A percentile compares a stretch with the other conserved stretches of the same genome.
Evolutionary conservation across 2,113 vertebrate species (phyloP).

Genomic region (Corythaixoides concolor): DNA sequence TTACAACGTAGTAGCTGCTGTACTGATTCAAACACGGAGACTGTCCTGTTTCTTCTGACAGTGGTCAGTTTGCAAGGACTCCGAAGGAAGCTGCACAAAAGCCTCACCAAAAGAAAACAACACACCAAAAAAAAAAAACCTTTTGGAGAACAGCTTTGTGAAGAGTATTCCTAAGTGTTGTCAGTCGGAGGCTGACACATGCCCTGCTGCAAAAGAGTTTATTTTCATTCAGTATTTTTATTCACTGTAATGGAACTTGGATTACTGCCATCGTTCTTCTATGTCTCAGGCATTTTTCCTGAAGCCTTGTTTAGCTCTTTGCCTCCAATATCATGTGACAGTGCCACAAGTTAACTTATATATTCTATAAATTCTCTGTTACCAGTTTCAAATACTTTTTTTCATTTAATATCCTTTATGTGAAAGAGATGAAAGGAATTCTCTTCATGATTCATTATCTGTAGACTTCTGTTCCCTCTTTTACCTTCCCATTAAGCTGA

Average conservation of each 20-base stretch:
- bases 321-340: not conserved
- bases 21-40: not conserved
- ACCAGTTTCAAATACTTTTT: not conserved
- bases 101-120: not conserved
- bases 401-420: not conserved
- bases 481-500: not conserved
- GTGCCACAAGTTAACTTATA: not conserved
- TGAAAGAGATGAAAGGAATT: not conserved
- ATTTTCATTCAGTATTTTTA: conserved; percentile 29
- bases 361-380: not conserved
- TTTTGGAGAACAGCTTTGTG: not conserved
- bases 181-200: not conserved
- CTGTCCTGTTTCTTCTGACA: not conserved
- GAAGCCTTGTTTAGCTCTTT: not conserved
- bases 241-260: not conserved
- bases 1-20: not conserved
- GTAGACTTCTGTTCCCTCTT: not conserved
- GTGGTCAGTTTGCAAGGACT: not conserved
- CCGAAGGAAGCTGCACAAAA: not conserved
- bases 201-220: not conserved
- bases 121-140: not conserved
- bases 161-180: not conserved
- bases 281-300: not conserved
- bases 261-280: not conserved
- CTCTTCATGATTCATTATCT: not conserved